Evolutionary conservation across 2,797 vertebrate genomes (phyloP).

Genomic region (Coregonus ussuriensis): DNA sequence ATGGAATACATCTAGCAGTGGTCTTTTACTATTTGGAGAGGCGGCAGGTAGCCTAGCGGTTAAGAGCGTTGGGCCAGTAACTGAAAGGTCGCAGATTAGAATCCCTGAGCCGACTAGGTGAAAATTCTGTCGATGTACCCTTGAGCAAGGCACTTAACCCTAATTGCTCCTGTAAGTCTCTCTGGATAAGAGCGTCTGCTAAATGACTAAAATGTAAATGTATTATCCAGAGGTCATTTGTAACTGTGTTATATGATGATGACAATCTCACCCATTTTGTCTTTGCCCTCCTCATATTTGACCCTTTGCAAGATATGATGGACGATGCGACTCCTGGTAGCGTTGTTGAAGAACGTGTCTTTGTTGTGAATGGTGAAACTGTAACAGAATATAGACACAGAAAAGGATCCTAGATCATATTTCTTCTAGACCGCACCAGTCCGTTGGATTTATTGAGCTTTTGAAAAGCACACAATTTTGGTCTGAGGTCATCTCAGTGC

Average conservation of each 20-base stretch:
- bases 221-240: neutral
- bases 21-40: neutral
- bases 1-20: neutral
- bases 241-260: neutral
- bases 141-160: no score
- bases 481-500: neutral
- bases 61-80: no score
- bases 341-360: conserved; percentile 95
- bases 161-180: no score
- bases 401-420: neutral
- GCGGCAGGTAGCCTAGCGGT: no score
- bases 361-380: conserved; percentile 98
- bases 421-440: neutral
- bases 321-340: conserved; percentile 90
- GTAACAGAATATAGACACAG: neutral
- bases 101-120: no score
- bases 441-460: neutral
- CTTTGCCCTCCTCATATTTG: conserved; percentile 95
- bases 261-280: conserved; percentile 87
- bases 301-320: conserved; percentile 93
- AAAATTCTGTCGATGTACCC: no score
- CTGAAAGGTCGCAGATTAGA: no score
- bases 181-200: no score
- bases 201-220: no score
- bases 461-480: neutral